Base-by-base conservation (phyloP, 2,113 vertebrate species). In the Phrynocephalus versicolor region DNA sequence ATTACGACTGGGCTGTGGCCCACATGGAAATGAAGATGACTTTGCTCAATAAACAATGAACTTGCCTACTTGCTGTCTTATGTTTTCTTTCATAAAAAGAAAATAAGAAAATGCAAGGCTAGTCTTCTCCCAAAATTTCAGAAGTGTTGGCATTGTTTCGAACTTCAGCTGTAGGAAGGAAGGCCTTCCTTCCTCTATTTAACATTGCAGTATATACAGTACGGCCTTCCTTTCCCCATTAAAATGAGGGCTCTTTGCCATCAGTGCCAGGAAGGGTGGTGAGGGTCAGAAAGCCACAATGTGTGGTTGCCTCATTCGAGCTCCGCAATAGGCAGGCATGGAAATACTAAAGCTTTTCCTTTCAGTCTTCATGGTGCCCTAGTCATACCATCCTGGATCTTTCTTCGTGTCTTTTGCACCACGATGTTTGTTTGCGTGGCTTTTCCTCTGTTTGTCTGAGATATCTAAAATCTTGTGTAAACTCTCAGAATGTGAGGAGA, bases 381-480 rank as follows among this genome's bases (percentile, higher is more conserved):
- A 67, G 30, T 55, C 55, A 84, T 55, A 77, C 16, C 51, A 77
- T 18, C n/a, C 8, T 27, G 33, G 19, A 2, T 51, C 60, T 84
- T 35, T 15, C 23, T 1, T 74, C 18, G 39, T 58, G 19, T 19
- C 35, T 58, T 79, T 85, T 57, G 45, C 72, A 75, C 51, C 13
- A 79, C 39, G 79, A 71, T 58, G 83, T 85, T 79, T 71, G 55
- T 71, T n/a, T 60, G 60, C 35, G 10, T 51, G 10, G 45, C 65
- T 79, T 55, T 85, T 70, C 75, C 65, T 79, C 62, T 39, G 65
- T 84, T 92, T 90, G 91, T 92, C 91, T 89, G 88, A 86, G 90
- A 91, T 78, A 39, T 90, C 88, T 90, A 88, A 93, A 85, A 81
- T 88, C 91, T 92, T 94, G 87, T 90, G 92, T 92, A 94, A 92